A percentile compares a stretch with the other conserved stretches of the same genome.
These are phyloP conservation scores for Bettongia penicillata DNA, from an alignment of 2,113 vertebrate genomes.

Conservation along the genomic window DNA sequence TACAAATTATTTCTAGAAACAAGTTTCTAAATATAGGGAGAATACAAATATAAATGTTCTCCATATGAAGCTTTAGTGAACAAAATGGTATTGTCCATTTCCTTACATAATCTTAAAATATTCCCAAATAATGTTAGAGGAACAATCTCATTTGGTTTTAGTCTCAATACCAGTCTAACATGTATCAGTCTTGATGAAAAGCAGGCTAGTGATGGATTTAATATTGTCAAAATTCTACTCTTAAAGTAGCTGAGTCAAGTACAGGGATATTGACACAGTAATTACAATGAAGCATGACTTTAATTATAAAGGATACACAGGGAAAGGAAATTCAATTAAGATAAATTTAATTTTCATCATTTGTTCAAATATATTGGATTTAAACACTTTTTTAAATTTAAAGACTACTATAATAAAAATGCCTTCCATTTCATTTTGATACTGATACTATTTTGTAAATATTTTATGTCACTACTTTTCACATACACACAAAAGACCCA, in stretches of 20 bases:
- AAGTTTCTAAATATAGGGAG: constrained; percentile 16
- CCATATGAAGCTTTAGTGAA: constrained; percentile 35
- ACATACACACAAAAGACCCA: background rate
- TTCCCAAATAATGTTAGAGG: constrained; percentile 3
- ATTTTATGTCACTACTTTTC: background rate
- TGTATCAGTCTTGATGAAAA: background rate
- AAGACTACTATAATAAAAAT: background rate
- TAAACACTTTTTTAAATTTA: constrained; percentile 37
- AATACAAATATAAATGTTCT: background rate
- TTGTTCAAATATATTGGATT: constrained; percentile 42
- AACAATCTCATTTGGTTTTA: background rate
- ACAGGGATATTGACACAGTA: constrained; percentile 35
- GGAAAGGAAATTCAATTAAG: constrained; percentile 45
- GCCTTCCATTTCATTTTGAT: constrained; percentile 20
- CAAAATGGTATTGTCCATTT: constrained; percentile 3
- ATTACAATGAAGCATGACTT: constrained; percentile 58
- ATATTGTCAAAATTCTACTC: constrained; percentile 24
- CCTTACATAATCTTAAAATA: constrained; percentile 22
- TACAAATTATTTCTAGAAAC: constrained; percentile 1
- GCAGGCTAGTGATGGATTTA: constrained; percentile 2
- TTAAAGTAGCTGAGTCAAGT: constrained; percentile 16
- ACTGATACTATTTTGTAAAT: background rate
- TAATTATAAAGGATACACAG: constrained; percentile 56
- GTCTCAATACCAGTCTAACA: constrained; percentile 35
- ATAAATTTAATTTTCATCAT: constrained; percentile 62